Base-by-base conservation (phyloP, 2,797 vertebrate species). In the Oryzias dopingdopingensis region DNA sequence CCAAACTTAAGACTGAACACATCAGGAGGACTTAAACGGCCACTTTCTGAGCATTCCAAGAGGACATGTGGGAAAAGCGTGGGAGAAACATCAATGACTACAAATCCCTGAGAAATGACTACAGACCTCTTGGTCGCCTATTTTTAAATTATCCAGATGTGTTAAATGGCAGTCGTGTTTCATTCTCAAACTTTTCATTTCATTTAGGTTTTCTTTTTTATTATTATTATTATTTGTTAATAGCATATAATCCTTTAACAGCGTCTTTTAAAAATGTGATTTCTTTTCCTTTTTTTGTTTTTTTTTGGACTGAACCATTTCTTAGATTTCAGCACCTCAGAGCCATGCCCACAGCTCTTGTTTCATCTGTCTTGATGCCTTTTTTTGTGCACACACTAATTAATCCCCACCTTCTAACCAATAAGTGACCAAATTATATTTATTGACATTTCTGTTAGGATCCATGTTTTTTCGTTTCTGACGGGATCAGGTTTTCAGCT, bases 191-290 rank as follows among this genome's bases (percentile, higher is more conserved):
- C 77, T 72, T 87, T 79, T 68, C 37, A 62, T 70, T 69, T 65
- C 23, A 69, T 42, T 42, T 42, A 14, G 14, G 14, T 42, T 42
- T 42, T 42, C 6, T 42, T 42, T 42, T 22, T 58, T 40, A 13
- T 40, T 57, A 4, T 69, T 56, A 62, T 67, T 15, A 72, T 67
- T 14, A 47, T 47, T 74, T 87, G 77, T 89, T 74, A 67, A 70
- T 88, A 84, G 87, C 90, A 88, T 90, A 86, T 90, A 89, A 88
- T 85, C 80, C 82, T 91, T 90, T 86, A 84, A 83, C 80, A 41
- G 52, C 83, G 86, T 86, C 70, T 80, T 89, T 86, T 81, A 53
- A 83, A 79, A 87, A 89, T 83, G 76, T 86, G 85, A 87, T 56
- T 46, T 29, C 67, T 56, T n/a, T 1, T 55, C 1, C 18, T 18